Percentiles rank a stretch among this genome's conserved stretches.
phyloP scores from a whole-genome alignment of 1,140 invertebrate genomes.

The Tetranychus cinnabarinus region DNA sequence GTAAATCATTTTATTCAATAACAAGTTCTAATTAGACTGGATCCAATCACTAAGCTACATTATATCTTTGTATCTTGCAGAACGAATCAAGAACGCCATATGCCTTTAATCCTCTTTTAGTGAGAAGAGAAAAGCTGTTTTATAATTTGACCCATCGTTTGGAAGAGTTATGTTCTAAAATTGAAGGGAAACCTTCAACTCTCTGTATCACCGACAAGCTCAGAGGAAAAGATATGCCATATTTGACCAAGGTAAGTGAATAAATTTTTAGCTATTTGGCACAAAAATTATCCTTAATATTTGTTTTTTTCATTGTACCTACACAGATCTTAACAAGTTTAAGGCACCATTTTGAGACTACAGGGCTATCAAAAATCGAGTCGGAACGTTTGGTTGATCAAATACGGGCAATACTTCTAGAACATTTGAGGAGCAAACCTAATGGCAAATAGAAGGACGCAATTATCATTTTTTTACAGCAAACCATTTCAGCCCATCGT shows the following conservation, averaged over 20 bases:
- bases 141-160: background rate
- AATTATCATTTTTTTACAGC: too few relatives aligned
- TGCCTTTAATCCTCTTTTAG: background rate
- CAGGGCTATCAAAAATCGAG: background rate
- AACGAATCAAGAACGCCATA: background rate
- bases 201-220: background rate
- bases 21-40: background rate
- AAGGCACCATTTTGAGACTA: background rate
- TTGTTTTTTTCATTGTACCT: background rate
- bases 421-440: too few relatives aligned
- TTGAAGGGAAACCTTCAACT: background rate
- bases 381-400: background rate
- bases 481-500: too few relatives aligned
- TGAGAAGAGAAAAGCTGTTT: background rate
- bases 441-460: too few relatives aligned
- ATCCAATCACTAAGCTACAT: background rate
- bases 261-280: too few relatives aligned
- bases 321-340: background rate
- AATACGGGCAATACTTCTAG: background rate
- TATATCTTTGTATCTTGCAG: background rate
- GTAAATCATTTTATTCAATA: background rate
- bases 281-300: background rate
- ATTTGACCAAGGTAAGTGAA: background rate
- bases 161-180: background rate
- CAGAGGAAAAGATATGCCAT: conserved; percentile 1